These are phyloP conservation scores for Chelonus insularis DNA, from an alignment of 1,140 invertebrate genomes.

Conservation along the genomic window DNA sequence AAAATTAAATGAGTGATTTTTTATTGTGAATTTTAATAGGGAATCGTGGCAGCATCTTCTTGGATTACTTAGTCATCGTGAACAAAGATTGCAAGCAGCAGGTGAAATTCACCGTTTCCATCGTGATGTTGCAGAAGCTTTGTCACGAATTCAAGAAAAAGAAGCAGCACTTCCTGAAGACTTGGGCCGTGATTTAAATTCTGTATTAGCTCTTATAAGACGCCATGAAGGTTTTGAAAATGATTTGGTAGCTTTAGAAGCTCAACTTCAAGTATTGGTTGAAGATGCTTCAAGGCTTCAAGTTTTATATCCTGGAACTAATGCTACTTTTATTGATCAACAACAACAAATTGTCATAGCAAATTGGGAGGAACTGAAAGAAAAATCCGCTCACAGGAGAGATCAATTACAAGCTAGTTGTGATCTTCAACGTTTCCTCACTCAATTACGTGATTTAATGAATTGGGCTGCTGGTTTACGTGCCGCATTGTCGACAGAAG, in stretches of 20 bases:
- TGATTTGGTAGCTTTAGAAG: conserved; percentile 90
- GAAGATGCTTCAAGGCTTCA: conserved; percentile 90
- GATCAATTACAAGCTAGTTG: conserved; percentile 84
- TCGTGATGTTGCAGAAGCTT: conserved; percentile 90
- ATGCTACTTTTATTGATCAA: conserved; percentile 85
- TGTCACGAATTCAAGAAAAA: conserved; percentile 89
- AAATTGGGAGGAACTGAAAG: conserved; percentile 86
- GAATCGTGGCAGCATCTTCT: conserved; percentile 87
- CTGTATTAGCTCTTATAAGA: conserved; percentile 79
- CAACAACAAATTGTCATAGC: conserved; percentile 82
- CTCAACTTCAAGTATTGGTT: conserved; percentile 86
- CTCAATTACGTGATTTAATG: conserved; percentile 79
- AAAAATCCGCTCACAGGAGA: conserved; percentile 75
- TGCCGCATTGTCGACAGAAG: conserved; percentile 78
- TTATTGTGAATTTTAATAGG: conserved; percentile 51
- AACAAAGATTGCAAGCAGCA: conserved; percentile 85
- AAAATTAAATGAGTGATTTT: neutral
- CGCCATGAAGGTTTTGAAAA: conserved; percentile 95
- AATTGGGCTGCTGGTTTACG: conserved; percentile 84
- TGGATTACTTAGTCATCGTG: conserved; percentile 82
- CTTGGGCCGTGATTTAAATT: conserved; percentile 84
- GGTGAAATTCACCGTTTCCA: conserved; percentile 97
- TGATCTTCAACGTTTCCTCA: conserved; percentile 86
- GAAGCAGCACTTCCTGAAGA: conserved; percentile 81
- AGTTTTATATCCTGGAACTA: conserved; percentile 87